A percentile compares a stretch with the other conserved stretches of the same genome.
Evolutionary conservation across 2,113 vertebrate genomes (phyloP).

Genomic region (Phasianus colchicus): DNA sequence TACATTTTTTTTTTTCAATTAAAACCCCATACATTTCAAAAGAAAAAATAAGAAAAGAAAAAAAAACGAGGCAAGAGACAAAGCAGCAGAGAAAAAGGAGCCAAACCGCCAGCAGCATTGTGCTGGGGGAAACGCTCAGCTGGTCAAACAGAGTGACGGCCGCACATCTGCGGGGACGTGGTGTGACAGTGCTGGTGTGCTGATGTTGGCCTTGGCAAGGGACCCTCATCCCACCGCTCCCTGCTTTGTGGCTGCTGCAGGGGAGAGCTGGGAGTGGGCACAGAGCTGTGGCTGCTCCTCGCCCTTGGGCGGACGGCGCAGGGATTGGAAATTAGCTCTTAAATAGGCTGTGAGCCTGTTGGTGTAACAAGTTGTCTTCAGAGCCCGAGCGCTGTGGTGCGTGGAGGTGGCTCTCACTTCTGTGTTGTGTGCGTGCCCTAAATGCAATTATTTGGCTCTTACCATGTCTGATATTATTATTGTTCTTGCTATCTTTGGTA

Average conservation of each 20-base stretch:
- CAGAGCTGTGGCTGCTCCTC: neutral
- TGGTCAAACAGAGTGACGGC: neutral
- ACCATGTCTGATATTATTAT: constrained; percentile 71
- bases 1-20: constrained; percentile 21
- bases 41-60: neutral
- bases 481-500: constrained; percentile 71
- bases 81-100: constrained; percentile 4
- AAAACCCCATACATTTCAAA: constrained; percentile 13
- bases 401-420: constrained; percentile 44
- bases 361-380: neutral
- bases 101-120: neutral
- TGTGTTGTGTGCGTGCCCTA: constrained; percentile 42
- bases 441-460: constrained; percentile 70
- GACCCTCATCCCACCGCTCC: accelerated
- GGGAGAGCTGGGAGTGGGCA: neutral
- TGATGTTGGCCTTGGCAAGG: neutral
- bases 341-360: neutral
- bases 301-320: neutral
- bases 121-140: neutral
- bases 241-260: accelerated
- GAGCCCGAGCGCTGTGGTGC: neutral
- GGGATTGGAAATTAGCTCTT: constrained; percentile 2
- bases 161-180: neutral
- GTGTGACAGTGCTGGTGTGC: neutral
- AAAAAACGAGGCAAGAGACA: neutral